Evolutionary conservation across 2,888 invertebrate genomes (phyloP).

Genomic region (Hypomecis punctinalis): DNA sequence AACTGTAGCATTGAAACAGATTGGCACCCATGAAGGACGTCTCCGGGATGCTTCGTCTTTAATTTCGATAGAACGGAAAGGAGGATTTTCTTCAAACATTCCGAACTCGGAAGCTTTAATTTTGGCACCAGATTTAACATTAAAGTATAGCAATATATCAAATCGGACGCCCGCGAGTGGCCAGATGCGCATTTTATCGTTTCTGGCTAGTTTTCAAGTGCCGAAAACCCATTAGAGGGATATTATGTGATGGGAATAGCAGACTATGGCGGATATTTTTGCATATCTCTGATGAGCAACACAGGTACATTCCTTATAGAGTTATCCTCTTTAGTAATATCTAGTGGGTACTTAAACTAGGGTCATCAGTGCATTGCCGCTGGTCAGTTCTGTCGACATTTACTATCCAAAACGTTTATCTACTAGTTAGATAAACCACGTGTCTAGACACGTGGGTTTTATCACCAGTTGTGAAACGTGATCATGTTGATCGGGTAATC

Average conservation of each 20-base stretch:
- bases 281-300: conserved; percentile 23
- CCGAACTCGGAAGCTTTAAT: conserved; percentile 59
- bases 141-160: conserved; percentile 75
- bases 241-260: conserved; percentile 71
- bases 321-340: conserved; percentile 15
- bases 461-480: conserved; percentile 20
- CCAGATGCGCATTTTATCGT: conserved; percentile 80
- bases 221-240: conserved; percentile 77
- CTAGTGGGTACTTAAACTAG: conserved; percentile 19
- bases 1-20: conserved; percentile 3
- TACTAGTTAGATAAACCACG: no score
- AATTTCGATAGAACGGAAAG: conserved; percentile 22
- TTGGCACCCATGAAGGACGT: conserved; percentile 6
- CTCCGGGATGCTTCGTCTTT: conserved; percentile 3
- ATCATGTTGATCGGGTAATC: conserved; percentile 15
- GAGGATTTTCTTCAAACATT: conserved; percentile 39
- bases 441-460: conserved; percentile 23
- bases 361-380: conserved; percentile 1
- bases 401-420: conserved; percentile 14
- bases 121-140: conserved; percentile 72
- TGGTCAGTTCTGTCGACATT: conserved; percentile 20
- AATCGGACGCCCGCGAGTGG: conserved; percentile 65
- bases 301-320: conserved; percentile 18
- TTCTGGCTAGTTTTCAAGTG: conserved; percentile 83
- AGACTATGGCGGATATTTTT: conserved; percentile 36